Percentiles rank a stretch among this genome's conserved stretches.
Evolutionary conservation across 2,797 vertebrate genomes (phyloP).

Genomic region (Fistularia tabacaria): DNA sequence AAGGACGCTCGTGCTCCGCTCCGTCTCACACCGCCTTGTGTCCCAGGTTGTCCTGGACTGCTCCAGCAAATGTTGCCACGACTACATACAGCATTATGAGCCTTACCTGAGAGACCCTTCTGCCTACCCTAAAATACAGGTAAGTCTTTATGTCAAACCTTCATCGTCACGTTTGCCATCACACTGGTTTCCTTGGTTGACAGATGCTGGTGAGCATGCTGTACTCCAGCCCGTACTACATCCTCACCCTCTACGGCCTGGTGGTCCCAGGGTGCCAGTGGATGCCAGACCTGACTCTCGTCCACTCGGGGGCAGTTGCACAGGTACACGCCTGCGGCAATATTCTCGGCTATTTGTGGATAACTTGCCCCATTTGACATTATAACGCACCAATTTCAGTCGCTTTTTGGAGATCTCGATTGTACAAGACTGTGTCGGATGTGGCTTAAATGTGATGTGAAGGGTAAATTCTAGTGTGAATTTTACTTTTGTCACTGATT

Average conservation of each 20-base stretch:
- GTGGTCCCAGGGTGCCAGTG: constrained; percentile 89
- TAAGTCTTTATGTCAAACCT: constrained; percentile 40
- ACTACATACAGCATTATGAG: constrained; percentile 83
- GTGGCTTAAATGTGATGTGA: no score
- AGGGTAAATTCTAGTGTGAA: no score
- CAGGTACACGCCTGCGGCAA: constrained; percentile 75
- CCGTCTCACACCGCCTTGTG: constrained; percentile 16
- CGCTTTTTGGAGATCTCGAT: no score
- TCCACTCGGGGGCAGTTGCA: constrained; percentile 89
- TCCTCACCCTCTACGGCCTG: constrained; percentile 83
- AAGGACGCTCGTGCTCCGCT: neutral
- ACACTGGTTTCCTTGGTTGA: constrained; percentile 10
- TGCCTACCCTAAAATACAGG: constrained; percentile 91
- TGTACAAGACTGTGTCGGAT: no score
- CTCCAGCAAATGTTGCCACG: constrained; percentile 78
- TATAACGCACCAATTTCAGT: no score
- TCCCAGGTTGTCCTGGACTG: constrained; percentile 87
- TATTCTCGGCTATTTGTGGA: neutral
- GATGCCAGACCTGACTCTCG: constrained; percentile 86
- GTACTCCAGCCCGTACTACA: constrained; percentile 87
- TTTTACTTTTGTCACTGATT: no score
- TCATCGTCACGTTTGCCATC: neutral
- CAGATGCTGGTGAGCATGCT: constrained; percentile 92
- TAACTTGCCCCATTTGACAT: no score
- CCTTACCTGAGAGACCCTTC: constrained; percentile 93